phyloP scores from a whole-genome alignment of 1,140 invertebrate species.

The Phenacoccus solenopsis region DNA sequence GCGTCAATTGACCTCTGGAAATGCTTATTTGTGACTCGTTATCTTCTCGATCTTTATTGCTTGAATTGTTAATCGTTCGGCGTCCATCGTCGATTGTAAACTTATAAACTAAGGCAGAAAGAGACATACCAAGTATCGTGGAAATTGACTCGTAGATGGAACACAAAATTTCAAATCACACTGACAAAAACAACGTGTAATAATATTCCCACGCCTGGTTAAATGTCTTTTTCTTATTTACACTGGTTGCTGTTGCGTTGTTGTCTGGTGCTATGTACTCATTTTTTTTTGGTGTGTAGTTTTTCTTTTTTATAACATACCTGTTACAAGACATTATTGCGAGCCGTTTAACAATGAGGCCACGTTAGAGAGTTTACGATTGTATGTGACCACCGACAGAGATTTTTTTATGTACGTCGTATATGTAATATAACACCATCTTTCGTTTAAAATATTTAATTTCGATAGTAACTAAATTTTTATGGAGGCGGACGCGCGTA shows the following conservation, averaged over 20 bases:
- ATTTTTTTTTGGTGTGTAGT: neutral
- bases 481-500: neutral
- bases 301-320: neutral
- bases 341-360: neutral
- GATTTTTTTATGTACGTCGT: neutral
- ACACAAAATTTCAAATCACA: too few species aligned
- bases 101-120: too few species aligned
- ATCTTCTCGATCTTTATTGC: too few species aligned
- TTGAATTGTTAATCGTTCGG: too few species aligned
- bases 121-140: too few species aligned
- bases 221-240: neutral
- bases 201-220: neutral
- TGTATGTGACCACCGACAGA: slow-evolving; percentile 1
- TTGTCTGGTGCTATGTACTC: neutral
- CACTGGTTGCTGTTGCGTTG: neutral
- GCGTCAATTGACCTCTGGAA: too few species aligned
- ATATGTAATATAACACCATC: neutral
- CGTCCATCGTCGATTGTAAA: too few species aligned
- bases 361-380: neutral
- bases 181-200: neutral
- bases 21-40: too few species aligned
- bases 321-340: neutral
- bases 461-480: neutral
- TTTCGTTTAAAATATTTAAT: neutral
- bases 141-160: too few species aligned